Base-by-base conservation (phyloP, 2,797 vertebrate genomes). In the Ctenopoma kingsleyae region DNA sequence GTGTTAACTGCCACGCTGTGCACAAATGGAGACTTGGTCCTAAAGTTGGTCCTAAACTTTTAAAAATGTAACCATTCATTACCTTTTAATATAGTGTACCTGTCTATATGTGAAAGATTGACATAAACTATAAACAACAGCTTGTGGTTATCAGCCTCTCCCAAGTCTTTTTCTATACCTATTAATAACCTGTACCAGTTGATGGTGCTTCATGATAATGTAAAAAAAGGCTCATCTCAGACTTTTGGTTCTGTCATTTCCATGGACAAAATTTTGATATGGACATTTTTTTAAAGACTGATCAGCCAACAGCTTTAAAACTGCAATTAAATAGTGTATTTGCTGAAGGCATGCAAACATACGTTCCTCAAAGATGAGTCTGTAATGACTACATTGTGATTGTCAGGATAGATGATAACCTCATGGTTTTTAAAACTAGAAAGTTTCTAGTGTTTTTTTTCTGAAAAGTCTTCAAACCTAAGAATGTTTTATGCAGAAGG, bases 1-100 rank as follows among this genome's bases (percentile, higher is more conserved):
- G 60, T 62, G 67, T 66, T 54, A 51, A 71, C 72, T 59, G 52
- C 64, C 51, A 62, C 22, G 54, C 35, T 66, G 65, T 46, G 56
- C 20, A 43, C 22, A 64, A 70, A 61, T 59, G 41, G 68, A 71
- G 59, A 59, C 54, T 43, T 15, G 20, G 25, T 70, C 61, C 54
- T 65, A 36, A 56, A 66, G 40, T 22, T 62, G n/a, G n/a, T n/a
- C n/a, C n/a, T n/a, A n/a, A n/a, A n/a, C 50, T 25, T 59, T 44
- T n/a, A 44, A 41, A 43, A 51, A 35, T 20, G 8, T 35, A 46
- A 44, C 46, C 56, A 52, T 80, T 53, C 41, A 35, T 27, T 16
- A 13, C 38, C 7, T 25, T 17, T 32, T 7, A 3, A 8, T 9
- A 36, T 13, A 40, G 11, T 40, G 12, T 40, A 10, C 11, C 7